Evolutionary conservation across 30 jellyfish, hydroid and myxozoan genomes (phyloP), one percentile per base, ranked within the genome.

Genomic region (Aurelia aurita complex sp. Pacific): DNA sequence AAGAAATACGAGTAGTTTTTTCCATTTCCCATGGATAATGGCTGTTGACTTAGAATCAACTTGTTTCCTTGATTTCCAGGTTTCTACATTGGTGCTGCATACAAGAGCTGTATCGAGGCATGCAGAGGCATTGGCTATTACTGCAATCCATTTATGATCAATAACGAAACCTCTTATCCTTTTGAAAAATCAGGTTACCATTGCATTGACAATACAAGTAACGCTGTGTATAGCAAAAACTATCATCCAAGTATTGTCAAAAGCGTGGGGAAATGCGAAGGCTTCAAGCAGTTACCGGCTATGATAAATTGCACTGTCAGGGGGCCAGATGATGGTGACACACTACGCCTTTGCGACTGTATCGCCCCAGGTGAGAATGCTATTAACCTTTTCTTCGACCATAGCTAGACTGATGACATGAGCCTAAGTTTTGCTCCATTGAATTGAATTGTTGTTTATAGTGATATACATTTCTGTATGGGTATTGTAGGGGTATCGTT

Each of bases 301-400:
- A 1, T 14, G 42, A 71, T 88, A 10, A 79, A 67, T 17, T 88
- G 97, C 75, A 43, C 69, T 12, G 78, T 13, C 10, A 23, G 16
- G 29, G 85, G 88, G 17, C 90, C 90, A 35, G 38, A 74, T 35
- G 88, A 88, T 46, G 81, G 90, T 46, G 57, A 46, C 33, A 80
- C 90, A 2, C 52, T 53, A 38, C 90, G 97, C 34, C 54, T 88
- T 64, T 88, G 97, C 69, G 63, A 80, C 89, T 88, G 97, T 50
- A 69, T 88, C 17, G 32, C 77, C 50, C 76, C 80, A 18, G 89
- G 97, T 88, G 67, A 64, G 75, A 36, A 19, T 3, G 10, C 33
- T 23, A 23, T 23, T 23, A 23, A 23, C 29, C 29, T 23, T 23
- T 23, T 23, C 29, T 23, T 23, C 29, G 29, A 23, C 29, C 29